These are phyloP conservation scores for Setophaga kirtlandii DNA, from an alignment of 2,113 vertebrate genomes.

Conservation along the genomic window DNA sequence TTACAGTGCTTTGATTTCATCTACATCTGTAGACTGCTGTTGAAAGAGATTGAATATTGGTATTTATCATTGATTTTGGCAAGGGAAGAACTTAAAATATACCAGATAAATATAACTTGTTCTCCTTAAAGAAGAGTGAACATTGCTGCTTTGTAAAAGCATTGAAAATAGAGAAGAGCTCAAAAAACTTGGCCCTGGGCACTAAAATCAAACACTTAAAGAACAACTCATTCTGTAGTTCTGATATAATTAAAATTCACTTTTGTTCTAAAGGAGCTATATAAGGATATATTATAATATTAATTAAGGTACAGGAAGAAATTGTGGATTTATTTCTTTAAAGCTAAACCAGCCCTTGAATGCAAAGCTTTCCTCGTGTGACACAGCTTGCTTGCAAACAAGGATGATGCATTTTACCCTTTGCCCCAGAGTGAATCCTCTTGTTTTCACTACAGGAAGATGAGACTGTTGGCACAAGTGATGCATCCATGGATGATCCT, in stretches of 20 bases:
- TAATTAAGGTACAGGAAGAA: background rate
- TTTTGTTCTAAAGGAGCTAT: background rate
- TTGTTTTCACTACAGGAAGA: slow-evolving; percentile 72
- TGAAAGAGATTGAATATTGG: background rate
- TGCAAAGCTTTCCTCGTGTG: background rate
- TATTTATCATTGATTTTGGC: background rate
- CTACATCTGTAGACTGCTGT: background rate
- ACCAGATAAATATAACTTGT: background rate
- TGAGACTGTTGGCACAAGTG: slow-evolving; percentile 84
- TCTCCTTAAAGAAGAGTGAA: background rate
- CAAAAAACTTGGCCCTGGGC: background rate
- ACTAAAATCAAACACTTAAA: background rate
- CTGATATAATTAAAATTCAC: background rate
- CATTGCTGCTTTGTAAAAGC: background rate
- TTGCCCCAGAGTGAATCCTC: background rate
- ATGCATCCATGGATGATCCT: slow-evolving; percentile 85
- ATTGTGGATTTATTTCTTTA: background rate
- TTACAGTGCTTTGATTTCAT: background rate
- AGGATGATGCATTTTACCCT: background rate
- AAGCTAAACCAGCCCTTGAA: background rate
- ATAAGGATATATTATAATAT: background rate
- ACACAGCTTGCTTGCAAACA: background rate
- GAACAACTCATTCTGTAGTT: background rate
- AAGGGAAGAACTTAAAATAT: background rate
- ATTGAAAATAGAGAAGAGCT: background rate